Evolutionary conservation across 2,113 vertebrate genomes (phyloP), one percentile per base, ranked within the genome.

Genomic region (Thomomys bottae): DNA sequence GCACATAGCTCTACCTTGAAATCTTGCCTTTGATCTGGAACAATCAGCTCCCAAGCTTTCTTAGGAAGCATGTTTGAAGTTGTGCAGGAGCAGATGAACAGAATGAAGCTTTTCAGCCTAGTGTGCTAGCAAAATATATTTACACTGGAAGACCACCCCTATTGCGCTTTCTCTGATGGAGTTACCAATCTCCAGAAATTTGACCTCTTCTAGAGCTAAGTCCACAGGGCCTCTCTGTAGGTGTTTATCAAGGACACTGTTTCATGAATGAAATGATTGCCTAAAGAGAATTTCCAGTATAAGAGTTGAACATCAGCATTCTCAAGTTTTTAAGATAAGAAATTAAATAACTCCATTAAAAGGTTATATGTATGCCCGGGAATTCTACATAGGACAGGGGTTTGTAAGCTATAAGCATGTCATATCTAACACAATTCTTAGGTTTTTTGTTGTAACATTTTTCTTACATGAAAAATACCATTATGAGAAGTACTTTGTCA

Each of bases 11-110:
- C 85, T 66, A 49, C 84, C 93, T 61, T 57, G 42, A 71, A 84
- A 68, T 11, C 84, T 80, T 92, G 21, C 23, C 87, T 66, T 93
- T 64, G 75, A 93, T 96, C 84, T 97, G 96, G 68, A 84, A 93
- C 87, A 87, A 90, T 90, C 45, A 54, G 76, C 87, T 94, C 92
- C 86, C 49, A 80, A 75, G 17, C 67, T 85, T 67, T 75, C 70
- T 86, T 85, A 63, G 76, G 78, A 83, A 92, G 87, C 73, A 82
- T n/a, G 59, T 71, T 78, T 59, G 45, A 30, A 85, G 83, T 89
- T 30, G 54, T 5, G 64, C 10, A 20, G 21, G 36, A 61, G 59
- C 45, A 88, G 63, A 79, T 12, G 66, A 88, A 34, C 75, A 88
- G 90, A 95, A 79, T 38, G 57, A 24, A 78, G 54, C 88, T 95